Evolutionary conservation across 1,140 invertebrate species (phyloP).

Genomic region (Drosophila melanica): DNA sequence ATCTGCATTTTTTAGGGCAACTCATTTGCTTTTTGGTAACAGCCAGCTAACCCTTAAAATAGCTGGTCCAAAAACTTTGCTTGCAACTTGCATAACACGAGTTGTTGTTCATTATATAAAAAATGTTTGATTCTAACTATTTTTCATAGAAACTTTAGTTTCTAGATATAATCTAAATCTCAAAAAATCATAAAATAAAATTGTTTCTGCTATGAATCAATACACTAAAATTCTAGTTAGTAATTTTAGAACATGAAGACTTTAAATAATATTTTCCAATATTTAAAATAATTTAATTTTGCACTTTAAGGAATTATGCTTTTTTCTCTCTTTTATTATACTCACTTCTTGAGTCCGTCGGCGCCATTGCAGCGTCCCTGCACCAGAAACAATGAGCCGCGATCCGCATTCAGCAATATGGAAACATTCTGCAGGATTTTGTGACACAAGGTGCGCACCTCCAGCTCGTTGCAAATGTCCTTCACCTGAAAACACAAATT

Average conservation of each 20-base stretch:
- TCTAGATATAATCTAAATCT: too few relatives aligned
- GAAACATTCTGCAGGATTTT: slow-evolving; percentile 98
- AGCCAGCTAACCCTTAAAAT: neutral
- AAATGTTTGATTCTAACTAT: too few relatives aligned
- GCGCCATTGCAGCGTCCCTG: slow-evolving; percentile 88
- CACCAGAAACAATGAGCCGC: slow-evolving; percentile 96
- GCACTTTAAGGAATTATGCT: neutral
- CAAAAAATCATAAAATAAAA: too few relatives aligned
- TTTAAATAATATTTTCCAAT: too few relatives aligned
- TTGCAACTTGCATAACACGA: neutral
- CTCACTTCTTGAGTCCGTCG: slow-evolving; percentile 83
- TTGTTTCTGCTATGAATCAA: too few relatives aligned
- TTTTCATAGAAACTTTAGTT: too few relatives aligned
- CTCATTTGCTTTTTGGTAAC: too few relatives aligned
- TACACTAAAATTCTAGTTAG: too few relatives aligned
- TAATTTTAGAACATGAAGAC: too few relatives aligned
- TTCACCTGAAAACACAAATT: slow-evolving; percentile 87
- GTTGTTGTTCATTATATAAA: too few relatives aligned
- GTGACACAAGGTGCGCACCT: slow-evolving; percentile 95
- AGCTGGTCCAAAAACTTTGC: neutral
- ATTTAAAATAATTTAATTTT: too few relatives aligned
- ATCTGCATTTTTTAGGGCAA: neutral
- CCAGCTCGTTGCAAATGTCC: slow-evolving; percentile 98
- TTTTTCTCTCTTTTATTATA: slow-evolving; percentile 2
- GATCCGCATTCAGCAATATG: slow-evolving; percentile 94